Evolutionary conservation across 2,888 invertebrate species (phyloP), one percentile per base, ranked within the genome.

Genomic region (Polyploca ridens): DNA sequence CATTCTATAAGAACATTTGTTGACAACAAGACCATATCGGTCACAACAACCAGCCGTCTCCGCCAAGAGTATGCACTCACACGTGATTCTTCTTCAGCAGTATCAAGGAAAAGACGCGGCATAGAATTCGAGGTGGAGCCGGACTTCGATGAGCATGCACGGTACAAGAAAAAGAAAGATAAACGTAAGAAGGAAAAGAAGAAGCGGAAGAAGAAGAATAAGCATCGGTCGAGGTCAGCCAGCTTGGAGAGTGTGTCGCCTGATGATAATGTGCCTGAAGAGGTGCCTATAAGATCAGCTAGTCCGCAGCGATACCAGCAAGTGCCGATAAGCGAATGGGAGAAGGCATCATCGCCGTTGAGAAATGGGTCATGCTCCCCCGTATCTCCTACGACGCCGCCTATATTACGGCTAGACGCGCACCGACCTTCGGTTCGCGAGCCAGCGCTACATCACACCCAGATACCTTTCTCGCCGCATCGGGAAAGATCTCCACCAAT

Each of bases 141-240:
- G 6, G 95, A 95, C 64, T 94, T 95, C 70, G 94, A 95, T 66
- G 94, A 95, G 54, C 90, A 92, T 73, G 82, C 94, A 64, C 94
- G 95, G 71, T 95, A 95, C 73, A 95, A 95, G 78, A 95, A 95
- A 81, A 91, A 96, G 86, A 96, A 96, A 78, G 96, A 97, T 60
- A 97, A 97, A 82, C 96, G 96, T 85, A 97, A 96, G 87, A 97
- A 97, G 84, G 96, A 96, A 72, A 94, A 96, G 58, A 96, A 96
- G 78, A 97, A 96, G 87, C 95, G 95, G 63, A 96, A 96, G 87
- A 96, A 96, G 89, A 96, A 96, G 86, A 96, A 96, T 65, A 96
- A 96, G 85, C 96, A 96, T 62, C 94, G 95, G 65, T 96, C 96
- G 54, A 95, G 96, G 63, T 96, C 96, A 66, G 95, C 96, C 0